Percentiles rank a stretch among this genome's conserved stretches.
These are phyloP conservation scores for Macrocentrus cingulum DNA, from an alignment of 1,140 invertebrate genomes.

Conservation along the genomic window DNA sequence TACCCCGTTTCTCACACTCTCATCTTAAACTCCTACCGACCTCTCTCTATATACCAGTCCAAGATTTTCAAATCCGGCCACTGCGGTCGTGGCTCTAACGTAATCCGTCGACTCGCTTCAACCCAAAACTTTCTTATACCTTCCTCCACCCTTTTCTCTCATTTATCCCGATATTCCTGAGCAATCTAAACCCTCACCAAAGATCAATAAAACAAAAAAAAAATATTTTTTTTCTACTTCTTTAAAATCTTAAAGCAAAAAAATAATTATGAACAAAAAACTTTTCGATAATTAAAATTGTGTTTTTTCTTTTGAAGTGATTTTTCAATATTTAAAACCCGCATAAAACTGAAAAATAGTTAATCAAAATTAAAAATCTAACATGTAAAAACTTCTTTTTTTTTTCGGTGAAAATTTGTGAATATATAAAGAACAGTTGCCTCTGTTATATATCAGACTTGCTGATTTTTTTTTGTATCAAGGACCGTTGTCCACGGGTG, in stretches of 20 bases:
- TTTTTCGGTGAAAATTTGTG: too few species aligned
- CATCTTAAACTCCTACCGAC: not conserved
- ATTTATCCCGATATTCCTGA: slow-evolving; percentile 22
- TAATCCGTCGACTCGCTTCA: slow-evolving; percentile 37
- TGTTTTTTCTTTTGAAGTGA: too few species aligned
- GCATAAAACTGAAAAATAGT: too few species aligned
- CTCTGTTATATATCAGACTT: slow-evolving; percentile 46
- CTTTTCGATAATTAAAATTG: too few species aligned
- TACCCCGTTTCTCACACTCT: slow-evolving; percentile 16
- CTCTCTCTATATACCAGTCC: slow-evolving; percentile 4
- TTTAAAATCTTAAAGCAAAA: too few species aligned
- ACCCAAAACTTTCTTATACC: not conserved
- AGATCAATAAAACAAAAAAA: too few species aligned
- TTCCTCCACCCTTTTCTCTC: slow-evolving; percentile 28
- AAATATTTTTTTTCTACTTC: not conserved
- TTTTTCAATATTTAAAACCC: too few species aligned
- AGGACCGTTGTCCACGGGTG: slow-evolving; percentile 38
- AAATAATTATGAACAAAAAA: too few species aligned
- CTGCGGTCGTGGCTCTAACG: slow-evolving; percentile 33
- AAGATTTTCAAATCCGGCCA: slow-evolving; percentile 44
- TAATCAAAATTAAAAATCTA: too few species aligned
- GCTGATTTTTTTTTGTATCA: slow-evolving; percentile 55
- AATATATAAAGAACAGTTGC: too few species aligned
- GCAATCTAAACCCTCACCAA: not conserved
- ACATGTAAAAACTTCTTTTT: too few species aligned